Conservation (phyloP, 2,888 invertebrate species). For the Sipha maydis region DNA sequence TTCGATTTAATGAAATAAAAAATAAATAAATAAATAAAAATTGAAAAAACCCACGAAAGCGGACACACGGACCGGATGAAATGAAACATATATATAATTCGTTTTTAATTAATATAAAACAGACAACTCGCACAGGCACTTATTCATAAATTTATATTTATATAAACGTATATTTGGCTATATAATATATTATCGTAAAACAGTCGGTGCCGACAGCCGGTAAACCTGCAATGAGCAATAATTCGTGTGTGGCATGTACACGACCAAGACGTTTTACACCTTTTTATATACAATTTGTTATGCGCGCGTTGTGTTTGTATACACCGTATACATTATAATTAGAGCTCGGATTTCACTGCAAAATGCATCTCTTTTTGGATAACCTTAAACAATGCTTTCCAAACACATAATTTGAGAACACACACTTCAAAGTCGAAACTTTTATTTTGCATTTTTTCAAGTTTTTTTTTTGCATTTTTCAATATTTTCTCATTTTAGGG, state of each 20-base stretch:
- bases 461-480: too few relatives aligned
- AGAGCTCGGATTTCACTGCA: too few relatives aligned
- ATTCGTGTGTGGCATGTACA: slow-evolving; percentile 34
- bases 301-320: neutral
- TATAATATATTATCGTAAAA: slow-evolving; percentile 24
- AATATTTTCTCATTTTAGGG: too few relatives aligned
- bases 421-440: too few relatives aligned
- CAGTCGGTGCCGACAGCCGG: slow-evolving; percentile 9
- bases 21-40: neutral
- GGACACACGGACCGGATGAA: neutral
- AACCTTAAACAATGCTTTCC: too few relatives aligned
- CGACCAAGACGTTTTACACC: slow-evolving; percentile 16
- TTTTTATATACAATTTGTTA: slow-evolving; percentile 24
- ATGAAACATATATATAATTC: slow-evolving; percentile 28
- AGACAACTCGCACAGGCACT: neutral
- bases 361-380: too few relatives aligned
- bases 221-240: slow-evolving; percentile 5
- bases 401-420: too few relatives aligned
- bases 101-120: slow-evolving; percentile 40
- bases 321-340: neutral
- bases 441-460: too few relatives aligned
- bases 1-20: neutral
- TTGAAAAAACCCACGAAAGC: neutral
- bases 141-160: neutral
- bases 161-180: neutral